A percentile compares a stretch with the other conserved stretches of the same genome.
These are phyloP conservation scores for Calvadosia cruxmelitensis DNA, from an alignment of 30 jellyfish, hydroid and myxozoan species.

Conservation along the genomic window DNA sequence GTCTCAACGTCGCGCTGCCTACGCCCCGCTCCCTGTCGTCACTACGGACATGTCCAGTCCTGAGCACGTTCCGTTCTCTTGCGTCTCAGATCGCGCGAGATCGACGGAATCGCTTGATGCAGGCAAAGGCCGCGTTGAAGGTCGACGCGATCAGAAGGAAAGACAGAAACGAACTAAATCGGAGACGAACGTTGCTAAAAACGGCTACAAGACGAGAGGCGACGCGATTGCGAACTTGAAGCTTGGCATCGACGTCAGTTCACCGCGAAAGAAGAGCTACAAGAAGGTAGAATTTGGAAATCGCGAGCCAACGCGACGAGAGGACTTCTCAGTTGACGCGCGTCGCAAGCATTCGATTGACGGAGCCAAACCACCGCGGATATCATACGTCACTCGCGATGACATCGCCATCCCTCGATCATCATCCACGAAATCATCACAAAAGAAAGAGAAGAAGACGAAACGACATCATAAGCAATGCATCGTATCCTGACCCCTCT, in stretches of 20 bases:
- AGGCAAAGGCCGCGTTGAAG: constrained; percentile 71
- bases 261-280: constrained; percentile 54
- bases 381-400: constrained; percentile 82
- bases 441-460: too few species aligned
- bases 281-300: constrained; percentile 55
- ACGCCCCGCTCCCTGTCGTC: constrained; percentile 21
- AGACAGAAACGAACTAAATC: constrained; percentile 78
- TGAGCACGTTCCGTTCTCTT: constrained; percentile 12
- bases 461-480: too few species aligned
- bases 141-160: constrained; percentile 81
- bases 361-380: too few species aligned
- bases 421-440: constrained; percentile 27
- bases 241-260: constrained; percentile 36
- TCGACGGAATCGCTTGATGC: constrained; percentile 85
- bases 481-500: too few species aligned
- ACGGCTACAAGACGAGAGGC: constrained; percentile 13
- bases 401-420: constrained; percentile 81
- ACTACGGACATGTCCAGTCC: too few species aligned
- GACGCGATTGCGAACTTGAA: constrained; percentile 60
- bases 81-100: constrained; percentile 35
- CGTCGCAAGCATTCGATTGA: too few species aligned
- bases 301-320: constrained; percentile 36
- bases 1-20: constrained; percentile 60
- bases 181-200: constrained; percentile 57
- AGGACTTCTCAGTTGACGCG: too few species aligned